Conservation (phyloP, 1,140 invertebrate genomes). For the Drosophila ambigua region DNA sequence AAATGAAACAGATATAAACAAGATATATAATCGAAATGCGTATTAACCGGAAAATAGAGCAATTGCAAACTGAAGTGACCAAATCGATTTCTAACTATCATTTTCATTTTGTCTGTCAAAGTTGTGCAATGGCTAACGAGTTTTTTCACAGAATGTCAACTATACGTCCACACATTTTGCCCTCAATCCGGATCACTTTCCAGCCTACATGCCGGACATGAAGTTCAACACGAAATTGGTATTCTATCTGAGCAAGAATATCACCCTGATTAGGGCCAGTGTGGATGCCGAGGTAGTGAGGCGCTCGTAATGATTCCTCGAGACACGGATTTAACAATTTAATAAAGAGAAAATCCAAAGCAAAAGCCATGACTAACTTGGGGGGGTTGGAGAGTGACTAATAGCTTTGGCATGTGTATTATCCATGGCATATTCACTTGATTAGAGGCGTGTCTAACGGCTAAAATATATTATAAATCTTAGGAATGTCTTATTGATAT, state of each 20-base stretch:
- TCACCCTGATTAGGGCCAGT: conserved; percentile 41
- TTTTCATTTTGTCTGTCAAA: neutral
- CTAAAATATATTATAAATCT: neutral
- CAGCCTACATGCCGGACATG: conserved; percentile 66
- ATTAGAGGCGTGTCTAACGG: conserved; percentile 33
- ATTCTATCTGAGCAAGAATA: conserved; percentile 30
- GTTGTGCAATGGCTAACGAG: neutral
- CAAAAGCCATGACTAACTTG: conserved; percentile 33
- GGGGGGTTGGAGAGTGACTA: conserved; percentile 19
- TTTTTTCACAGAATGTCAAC: conserved; percentile 44
- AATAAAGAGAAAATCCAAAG: conserved; percentile 13
- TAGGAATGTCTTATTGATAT: no score
- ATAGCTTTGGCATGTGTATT: conserved; percentile 29
- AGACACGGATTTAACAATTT: conserved; percentile 8
- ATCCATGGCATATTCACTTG: conserved; percentile 13
- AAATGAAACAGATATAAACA: conserved; percentile 13
- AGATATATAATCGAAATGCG: conserved; percentile 22
- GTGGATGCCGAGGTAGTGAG: conserved; percentile 55
- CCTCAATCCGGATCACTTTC: conserved; percentile 69
- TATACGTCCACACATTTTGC: conserved; percentile 60
- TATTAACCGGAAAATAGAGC: conserved; percentile 38
- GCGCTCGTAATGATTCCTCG: conserved; percentile 15
- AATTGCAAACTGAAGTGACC: conserved; percentile 43
- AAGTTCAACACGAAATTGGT: conserved; percentile 58
- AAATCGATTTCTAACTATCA: conserved; percentile 26